These are phyloP conservation scores for Hipparchia semele DNA, from an alignment of 2,888 invertebrate genomes.

Conservation along the genomic window DNA sequence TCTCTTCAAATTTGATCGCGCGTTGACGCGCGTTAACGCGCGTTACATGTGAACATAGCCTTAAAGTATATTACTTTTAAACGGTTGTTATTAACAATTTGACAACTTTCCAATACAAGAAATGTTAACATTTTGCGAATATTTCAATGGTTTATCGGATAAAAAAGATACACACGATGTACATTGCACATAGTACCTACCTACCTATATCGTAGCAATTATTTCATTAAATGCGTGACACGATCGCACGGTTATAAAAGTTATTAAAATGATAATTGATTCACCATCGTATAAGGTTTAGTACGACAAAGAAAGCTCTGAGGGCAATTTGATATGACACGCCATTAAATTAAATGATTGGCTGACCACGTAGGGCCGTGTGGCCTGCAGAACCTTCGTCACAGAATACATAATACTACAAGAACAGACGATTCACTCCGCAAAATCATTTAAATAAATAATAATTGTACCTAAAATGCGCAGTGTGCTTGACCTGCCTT, in stretches of 20 bases:
- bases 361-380: constrained; percentile 63
- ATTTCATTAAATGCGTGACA: constrained; percentile 57
- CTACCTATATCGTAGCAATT: constrained; percentile 47
- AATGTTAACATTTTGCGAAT: too few relatives aligned
- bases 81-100: too few relatives aligned
- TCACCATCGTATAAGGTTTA: constrained; percentile 55
- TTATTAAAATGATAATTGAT: constrained; percentile 63
- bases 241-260: constrained; percentile 46
- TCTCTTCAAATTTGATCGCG: too few relatives aligned
- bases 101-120: too few relatives aligned
- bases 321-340: constrained; percentile 63
- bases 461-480: too few relatives aligned
- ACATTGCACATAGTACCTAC: not conserved
- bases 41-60: too few relatives aligned
- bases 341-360: constrained; percentile 69
- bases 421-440: too few relatives aligned
- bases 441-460: too few relatives aligned
- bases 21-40: too few relatives aligned
- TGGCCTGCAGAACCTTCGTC: constrained; percentile 22
- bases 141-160: not conserved
- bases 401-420: too few relatives aligned
- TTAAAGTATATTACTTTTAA: too few relatives aligned
- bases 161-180: not conserved
- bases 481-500: too few relatives aligned
- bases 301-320: constrained; percentile 55